These are phyloP conservation scores for Argyrosomus regius DNA, from an alignment of 2,797 vertebrate species.

Conservation along the genomic window DNA sequence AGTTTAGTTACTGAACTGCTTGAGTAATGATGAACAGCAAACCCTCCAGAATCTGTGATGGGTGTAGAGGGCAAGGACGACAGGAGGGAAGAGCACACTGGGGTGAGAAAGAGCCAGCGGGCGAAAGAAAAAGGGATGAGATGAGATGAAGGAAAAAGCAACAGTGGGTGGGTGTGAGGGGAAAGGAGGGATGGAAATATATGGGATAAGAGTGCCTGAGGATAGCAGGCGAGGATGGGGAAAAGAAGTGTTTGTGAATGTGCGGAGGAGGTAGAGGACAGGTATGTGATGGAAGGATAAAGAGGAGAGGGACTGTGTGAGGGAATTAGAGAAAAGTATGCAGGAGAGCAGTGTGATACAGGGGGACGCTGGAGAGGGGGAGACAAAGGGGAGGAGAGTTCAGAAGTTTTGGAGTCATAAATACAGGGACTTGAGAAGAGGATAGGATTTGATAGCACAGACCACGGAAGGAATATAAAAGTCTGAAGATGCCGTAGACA, in stretches of 20 bases:
- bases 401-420: conserved; percentile 55
- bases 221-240: conserved; percentile 37
- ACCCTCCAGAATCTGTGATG: conserved; percentile 16
- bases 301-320: conserved; percentile 33
- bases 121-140: conserved; percentile 9
- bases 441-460: conserved; percentile 40
- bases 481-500: conserved; percentile 45
- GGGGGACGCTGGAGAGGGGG: conserved; percentile 28
- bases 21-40: conserved; percentile 35
- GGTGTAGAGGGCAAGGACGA: conserved; percentile 33
- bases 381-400: conserved; percentile 47
- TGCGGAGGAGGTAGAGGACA: conserved; percentile 35
- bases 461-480: conserved; percentile 38
- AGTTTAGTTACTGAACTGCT: conserved; percentile 26
- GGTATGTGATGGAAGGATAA: conserved; percentile 47
- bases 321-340: conserved; percentile 48
- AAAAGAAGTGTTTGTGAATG: neutral
- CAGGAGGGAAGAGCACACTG: conserved; percentile 7
- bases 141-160: conserved; percentile 33
- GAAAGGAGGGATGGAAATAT: conserved; percentile 29
- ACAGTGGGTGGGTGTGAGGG: conserved; percentile 12
- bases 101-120: conserved; percentile 4
- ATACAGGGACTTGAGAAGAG: conserved; percentile 30
- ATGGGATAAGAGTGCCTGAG: conserved; percentile 20
- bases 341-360: conserved; percentile 33